Evolutionary conservation across 1,140 invertebrate species (phyloP).

Genomic region (Notospermus geniculatus): DNA sequence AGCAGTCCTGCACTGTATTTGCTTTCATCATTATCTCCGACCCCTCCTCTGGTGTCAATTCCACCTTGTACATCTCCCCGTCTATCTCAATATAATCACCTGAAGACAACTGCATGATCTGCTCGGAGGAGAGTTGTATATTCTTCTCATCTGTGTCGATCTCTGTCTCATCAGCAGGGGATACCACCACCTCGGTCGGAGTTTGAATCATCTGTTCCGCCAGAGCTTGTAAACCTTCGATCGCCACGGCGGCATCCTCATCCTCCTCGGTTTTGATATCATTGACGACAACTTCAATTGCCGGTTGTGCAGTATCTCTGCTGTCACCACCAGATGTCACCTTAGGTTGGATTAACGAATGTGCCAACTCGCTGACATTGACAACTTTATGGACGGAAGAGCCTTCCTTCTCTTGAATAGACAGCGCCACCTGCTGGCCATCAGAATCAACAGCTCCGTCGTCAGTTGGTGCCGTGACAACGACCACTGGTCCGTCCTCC

Average conservation of each 20-base stretch:
- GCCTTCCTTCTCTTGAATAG: background rate
- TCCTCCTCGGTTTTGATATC: slow-evolving; percentile 1
- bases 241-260: slow-evolving; percentile 47
- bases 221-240: slow-evolving; percentile 48
- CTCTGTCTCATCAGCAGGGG: no score
- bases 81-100: slow-evolving; percentile 53
- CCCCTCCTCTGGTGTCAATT: slow-evolving; percentile 23
- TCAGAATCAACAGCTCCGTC: no score
- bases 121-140: slow-evolving; percentile 41
- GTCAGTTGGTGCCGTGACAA: background rate
- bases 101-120: slow-evolving; percentile 39
- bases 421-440: no score
- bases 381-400: background rate
- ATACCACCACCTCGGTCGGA: slow-evolving; percentile 15
- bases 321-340: no score
- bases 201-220: slow-evolving; percentile 31
- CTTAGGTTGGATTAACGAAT: slow-evolving; percentile 1
- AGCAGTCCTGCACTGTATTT: no score
- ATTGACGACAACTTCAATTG: no score
- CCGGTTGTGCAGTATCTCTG: no score
- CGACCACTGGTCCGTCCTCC: slow-evolving; percentile 10
- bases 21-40: no score
- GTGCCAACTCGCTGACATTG: background rate
- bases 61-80: slow-evolving; percentile 50
- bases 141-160: slow-evolving; percentile 1